Evolutionary conservation across 2,797 vertebrate genomes (phyloP), one percentile per base, ranked within the genome.

Genomic region (Micropoecilia bifurca): DNA sequence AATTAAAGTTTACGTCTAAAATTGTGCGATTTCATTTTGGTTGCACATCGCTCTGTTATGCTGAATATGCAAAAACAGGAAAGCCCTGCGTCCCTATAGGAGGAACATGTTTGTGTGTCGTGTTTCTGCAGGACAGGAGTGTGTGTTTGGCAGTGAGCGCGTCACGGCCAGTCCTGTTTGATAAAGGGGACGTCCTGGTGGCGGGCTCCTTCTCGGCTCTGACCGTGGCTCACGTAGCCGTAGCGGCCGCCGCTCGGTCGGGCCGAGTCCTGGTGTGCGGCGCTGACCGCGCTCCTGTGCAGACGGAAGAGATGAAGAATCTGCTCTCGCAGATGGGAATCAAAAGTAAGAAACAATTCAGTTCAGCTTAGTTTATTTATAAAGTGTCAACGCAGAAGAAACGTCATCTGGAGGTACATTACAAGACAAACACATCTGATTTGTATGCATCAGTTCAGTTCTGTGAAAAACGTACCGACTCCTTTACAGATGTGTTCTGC

Each of bases 81-180:
- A 53, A 50, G 28, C 36, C 22, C 6, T 73, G 16, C 1, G 8
- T 6, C 1, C 4, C 33, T 66, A 25, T 77, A 45, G 73, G 63
- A 80, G 39, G 82, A 71, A 57, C 36, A 0, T 36, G 55, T 76
- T 30, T 76, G 12, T 81, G 50, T 71, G 1, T 30, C 39, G 0
- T 82, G 5, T 87, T 39, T 77, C 6, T 78, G 28, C 78, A 99
- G 98, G 98, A 98, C 89, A 97, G 97, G 91, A 97, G 96, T 85
- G 94, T 97, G 89, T 97, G 96, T 79, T 90, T 99, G 28, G 97
- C 97, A 22, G 96, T 96, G 0, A 97, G 95, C 36, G 95, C 94
- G 1, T 91, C 96, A 13, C 95, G 89, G 77, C 95, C 95, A 0
- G 95, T 98, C 90, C 33, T 97, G 95, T 94, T 92, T 61, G 89